Evolutionary conservation across 2,797 vertebrate genomes (phyloP).

Genomic region (Semaprochilodus insignis): DNA sequence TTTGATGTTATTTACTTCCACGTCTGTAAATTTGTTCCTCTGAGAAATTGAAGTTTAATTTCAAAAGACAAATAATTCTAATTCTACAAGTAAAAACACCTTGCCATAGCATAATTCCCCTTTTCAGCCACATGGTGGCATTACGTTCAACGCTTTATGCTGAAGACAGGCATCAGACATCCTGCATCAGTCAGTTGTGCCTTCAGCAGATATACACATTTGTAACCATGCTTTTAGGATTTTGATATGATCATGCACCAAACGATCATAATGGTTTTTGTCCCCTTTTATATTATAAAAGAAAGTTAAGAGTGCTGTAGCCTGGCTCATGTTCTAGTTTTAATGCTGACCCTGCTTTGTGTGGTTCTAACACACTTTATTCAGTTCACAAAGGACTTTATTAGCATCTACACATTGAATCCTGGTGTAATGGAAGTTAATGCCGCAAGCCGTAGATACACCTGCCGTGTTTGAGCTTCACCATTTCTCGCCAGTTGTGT

Average conservation of each 20-base stretch:
- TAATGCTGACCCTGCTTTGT: neutral
- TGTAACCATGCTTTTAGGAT: conserved; percentile 1
- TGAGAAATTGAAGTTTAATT: neutral
- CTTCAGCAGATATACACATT: conserved; percentile 15
- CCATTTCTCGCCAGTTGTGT: too few relatives aligned
- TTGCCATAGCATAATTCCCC: neutral
- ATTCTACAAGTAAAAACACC: too few relatives aligned
- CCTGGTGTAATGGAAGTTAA: too few relatives aligned
- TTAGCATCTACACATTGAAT: too few relatives aligned
- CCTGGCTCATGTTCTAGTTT: neutral
- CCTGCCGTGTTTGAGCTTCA: too few relatives aligned
- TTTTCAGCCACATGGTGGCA: neutral
- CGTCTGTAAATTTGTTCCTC: neutral
- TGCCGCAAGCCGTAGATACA: too few relatives aligned
- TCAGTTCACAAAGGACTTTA: too few relatives aligned
- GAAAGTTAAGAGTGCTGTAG: neutral
- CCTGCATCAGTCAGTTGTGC: neutral
- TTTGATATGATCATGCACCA: neutral
- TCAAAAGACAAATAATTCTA: neutral
- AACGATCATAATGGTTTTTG: neutral
- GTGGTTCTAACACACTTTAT: too few relatives aligned
- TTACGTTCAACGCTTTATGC: neutral
- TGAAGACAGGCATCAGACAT: neutral
- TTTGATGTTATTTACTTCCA: neutral
- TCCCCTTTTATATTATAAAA: neutral